These are phyloP conservation scores for Sciaenops ocellatus DNA, from an alignment of 2,797 vertebrate species.

Conservation along the genomic window DNA sequence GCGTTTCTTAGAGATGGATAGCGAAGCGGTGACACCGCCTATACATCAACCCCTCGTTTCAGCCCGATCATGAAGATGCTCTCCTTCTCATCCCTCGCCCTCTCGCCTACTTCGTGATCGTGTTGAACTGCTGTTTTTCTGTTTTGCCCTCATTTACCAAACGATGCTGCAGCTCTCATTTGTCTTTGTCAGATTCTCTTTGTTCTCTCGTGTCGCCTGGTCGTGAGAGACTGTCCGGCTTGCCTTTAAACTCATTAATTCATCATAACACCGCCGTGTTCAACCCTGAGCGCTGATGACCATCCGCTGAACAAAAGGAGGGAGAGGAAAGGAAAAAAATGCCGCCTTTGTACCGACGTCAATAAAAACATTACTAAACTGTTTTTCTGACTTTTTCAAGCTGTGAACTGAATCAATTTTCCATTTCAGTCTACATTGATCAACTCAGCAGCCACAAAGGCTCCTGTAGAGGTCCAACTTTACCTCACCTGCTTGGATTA, in stretches of 20 bases:
- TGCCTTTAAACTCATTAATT: neutral
- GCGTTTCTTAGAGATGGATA: neutral
- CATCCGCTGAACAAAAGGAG: neutral
- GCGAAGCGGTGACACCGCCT: neutral
- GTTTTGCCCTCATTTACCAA: neutral
- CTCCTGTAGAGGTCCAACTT: neutral
- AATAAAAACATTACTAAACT: neutral
- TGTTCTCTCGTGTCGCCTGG: neutral
- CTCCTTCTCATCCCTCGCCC: neutral
- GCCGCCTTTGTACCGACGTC: neutral
- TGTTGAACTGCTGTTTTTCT: neutral
- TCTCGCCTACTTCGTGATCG: neutral
- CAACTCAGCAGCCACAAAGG: neutral
- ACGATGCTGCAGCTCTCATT: neutral
- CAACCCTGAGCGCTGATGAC: neutral
- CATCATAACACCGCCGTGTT: neutral
- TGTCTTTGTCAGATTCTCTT: neutral
- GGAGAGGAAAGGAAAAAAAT: neutral
- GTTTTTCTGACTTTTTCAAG: neutral
- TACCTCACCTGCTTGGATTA: neutral
- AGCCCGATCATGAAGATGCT: neutral
- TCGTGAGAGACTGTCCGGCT: neutral
- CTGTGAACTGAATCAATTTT: neutral
- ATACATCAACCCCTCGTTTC: neutral
- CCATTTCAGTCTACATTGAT: conserved; percentile 15